phyloP scores from a whole-genome alignment of 2,797 vertebrate species.

The Cephalopachus bancanus region DNA sequence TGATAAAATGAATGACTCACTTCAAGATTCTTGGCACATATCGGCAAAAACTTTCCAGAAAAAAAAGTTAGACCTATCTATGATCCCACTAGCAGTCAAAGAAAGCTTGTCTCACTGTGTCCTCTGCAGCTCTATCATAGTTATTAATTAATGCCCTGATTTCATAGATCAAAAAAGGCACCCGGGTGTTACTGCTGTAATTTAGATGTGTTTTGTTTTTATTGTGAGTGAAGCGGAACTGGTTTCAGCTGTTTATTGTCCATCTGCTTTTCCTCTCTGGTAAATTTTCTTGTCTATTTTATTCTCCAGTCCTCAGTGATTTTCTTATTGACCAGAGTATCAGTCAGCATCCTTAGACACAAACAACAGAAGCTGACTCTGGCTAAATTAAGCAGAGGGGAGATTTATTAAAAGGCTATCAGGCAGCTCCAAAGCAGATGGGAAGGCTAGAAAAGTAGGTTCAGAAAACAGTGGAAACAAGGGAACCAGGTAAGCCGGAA shows the following conservation, averaged over 20 bases:
- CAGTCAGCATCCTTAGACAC: not conserved
- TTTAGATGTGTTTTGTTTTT: slow-evolving; percentile 8
- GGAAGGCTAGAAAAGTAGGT: not conserved
- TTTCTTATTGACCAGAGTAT: not conserved
- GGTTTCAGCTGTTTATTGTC: slow-evolving; percentile 24
- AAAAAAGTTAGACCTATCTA: not conserved
- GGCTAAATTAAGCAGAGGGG: too few species aligned
- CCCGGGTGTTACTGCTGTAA: not conserved
- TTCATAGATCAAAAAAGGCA: not conserved
- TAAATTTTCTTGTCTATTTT: slow-evolving; percentile 6
- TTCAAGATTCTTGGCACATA: not conserved
- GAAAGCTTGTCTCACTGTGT: not conserved
- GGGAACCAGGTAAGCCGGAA: not conserved
- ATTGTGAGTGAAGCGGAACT: not conserved
- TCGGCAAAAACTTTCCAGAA: not conserved
- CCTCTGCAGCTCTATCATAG: not conserved
- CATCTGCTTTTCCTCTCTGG: not conserved
- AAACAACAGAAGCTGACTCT: too few species aligned
- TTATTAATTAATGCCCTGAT: not conserved
- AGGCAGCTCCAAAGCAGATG: not conserved
- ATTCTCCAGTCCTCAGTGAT: not conserved
- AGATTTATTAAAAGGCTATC: too few species aligned
- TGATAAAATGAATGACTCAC: not conserved
- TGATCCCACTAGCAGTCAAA: not conserved
- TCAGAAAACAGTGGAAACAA: not conserved